Evolutionary conservation across 2,888 invertebrate genomes (phyloP).

Genomic region (Drosophila formosana): DNA sequence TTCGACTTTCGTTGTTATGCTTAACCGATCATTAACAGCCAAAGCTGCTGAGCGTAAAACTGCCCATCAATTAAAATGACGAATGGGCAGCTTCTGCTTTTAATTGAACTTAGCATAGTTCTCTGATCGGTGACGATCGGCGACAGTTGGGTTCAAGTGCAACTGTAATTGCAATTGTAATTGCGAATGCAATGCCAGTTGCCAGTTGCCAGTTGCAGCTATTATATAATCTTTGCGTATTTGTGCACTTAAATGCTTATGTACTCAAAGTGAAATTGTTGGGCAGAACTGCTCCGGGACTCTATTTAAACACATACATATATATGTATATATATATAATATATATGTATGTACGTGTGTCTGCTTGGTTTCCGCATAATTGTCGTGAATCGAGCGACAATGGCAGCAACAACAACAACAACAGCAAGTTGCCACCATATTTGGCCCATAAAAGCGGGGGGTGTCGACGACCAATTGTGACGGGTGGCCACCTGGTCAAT

Average conservation of each 20-base stretch:
- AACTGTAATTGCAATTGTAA: conserved; percentile 10
- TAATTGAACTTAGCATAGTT: conserved; percentile 15
- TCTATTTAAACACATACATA: conserved; percentile 29
- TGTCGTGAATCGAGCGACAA: conserved; percentile 36
- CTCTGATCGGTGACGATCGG: conserved; percentile 16
- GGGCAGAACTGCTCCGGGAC: not conserved
- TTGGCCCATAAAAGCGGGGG: conserved; percentile 43
- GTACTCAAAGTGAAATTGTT: conserved; percentile 23
- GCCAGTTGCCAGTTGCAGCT: conserved; percentile 14
- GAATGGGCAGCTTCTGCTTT: not conserved
- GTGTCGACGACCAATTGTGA: not conserved
- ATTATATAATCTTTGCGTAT: conserved; percentile 29
- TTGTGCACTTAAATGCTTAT: conserved; percentile 1
- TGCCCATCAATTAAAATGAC: not conserved
- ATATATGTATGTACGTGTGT: conserved; percentile 22
- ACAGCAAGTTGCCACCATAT: conserved; percentile 34
- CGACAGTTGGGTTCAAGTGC: conserved; percentile 25
- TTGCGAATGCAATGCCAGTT: conserved; percentile 18
- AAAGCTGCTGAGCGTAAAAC: not conserved
- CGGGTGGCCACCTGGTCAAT: conserved; percentile 16
- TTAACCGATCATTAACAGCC: not conserved
- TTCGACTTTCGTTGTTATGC: no score
- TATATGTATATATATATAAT: not conserved
- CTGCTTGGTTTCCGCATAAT: conserved; percentile 54
- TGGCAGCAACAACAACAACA: conserved; percentile 19